These are phyloP conservation scores for Bos taurus DNA, from an alignment of 2,113 vertebrate genomes.

Conservation along the genomic window DNA sequence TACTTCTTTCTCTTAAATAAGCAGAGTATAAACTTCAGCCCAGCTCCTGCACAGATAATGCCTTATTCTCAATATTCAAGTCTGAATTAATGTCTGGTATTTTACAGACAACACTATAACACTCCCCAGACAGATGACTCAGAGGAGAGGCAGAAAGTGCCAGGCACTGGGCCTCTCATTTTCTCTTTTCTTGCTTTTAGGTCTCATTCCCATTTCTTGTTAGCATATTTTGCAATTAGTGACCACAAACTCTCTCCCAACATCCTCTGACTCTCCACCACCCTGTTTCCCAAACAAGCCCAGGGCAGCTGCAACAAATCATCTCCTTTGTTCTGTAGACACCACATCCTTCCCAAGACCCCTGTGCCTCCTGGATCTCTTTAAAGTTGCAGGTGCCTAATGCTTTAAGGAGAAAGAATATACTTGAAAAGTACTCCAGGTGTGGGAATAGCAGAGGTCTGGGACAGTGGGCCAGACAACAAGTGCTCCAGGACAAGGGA, in stretches of 20 bases:
- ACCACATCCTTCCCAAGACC: neutral
- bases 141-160: neutral
- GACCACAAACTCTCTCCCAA: neutral
- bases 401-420: constrained; percentile 85
- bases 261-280: neutral
- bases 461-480: neutral
- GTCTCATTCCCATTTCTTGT: neutral
- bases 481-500: neutral
- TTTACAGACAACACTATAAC: neutral
- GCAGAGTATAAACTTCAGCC: neutral
- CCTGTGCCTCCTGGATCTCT: neutral
- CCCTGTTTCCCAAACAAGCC: neutral
- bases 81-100: neutral
- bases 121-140: neutral
- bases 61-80: neutral
- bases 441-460: neutral
- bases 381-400: constrained; percentile 51
- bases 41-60: neutral
- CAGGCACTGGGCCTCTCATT: neutral
- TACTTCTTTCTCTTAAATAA: neutral
- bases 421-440: neutral
- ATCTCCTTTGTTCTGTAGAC: neutral
- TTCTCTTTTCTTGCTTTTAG: neutral
- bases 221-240: neutral
- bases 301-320: neutral